A percentile compares a stretch with the other conserved stretches of the same genome.
phyloP scores from a whole-genome alignment of 1,140 invertebrate genomes.

The Mizuhopecten yessoensis region DNA sequence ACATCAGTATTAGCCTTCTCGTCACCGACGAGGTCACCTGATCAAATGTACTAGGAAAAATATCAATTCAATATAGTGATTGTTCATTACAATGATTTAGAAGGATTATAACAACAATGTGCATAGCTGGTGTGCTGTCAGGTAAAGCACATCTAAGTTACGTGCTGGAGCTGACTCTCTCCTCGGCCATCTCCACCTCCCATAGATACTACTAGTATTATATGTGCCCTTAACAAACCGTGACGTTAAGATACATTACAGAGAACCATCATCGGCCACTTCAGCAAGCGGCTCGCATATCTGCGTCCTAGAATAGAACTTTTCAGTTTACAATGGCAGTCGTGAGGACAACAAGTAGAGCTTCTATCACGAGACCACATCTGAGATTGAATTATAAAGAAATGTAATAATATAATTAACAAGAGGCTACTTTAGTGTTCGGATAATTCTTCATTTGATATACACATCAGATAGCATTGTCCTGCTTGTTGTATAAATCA shows the following conservation, averaged over 20 bases:
- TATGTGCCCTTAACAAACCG: background rate
- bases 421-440: background rate
- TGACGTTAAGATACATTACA: background rate
- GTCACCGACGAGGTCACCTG: background rate
- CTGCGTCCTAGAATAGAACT: background rate
- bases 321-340: background rate
- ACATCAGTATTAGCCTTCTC: background rate
- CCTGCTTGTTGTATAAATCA: background rate
- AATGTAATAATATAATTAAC: background rate
- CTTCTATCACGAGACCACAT: background rate
- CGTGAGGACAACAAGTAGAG: background rate
- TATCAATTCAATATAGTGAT: constrained; percentile 17
- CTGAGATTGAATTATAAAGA: background rate
- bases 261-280: background rate
- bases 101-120: background rate
- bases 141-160: background rate
- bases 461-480: background rate
- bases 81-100: background rate
- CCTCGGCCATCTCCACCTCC: background rate
- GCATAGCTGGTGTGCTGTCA: background rate
- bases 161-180: background rate
- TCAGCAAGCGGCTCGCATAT: background rate
- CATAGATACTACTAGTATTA: background rate
- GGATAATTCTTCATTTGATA: background rate
- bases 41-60: background rate